phyloP scores from a whole-genome alignment of 2,797 vertebrate species.

The Melopsittacus undulatus region DNA sequence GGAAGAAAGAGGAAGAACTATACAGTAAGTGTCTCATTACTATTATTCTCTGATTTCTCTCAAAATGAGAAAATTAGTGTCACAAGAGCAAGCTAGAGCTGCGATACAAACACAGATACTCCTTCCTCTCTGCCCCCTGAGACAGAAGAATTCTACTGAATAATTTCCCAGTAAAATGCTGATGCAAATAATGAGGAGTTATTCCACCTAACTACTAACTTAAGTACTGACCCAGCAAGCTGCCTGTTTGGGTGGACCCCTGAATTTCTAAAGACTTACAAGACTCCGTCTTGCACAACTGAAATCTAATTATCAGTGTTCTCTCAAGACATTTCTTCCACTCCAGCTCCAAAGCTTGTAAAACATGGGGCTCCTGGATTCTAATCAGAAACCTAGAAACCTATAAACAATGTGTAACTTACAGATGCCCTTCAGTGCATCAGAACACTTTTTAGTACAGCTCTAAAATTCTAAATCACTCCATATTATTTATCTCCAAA shows the following conservation, averaged over 20 bases:
- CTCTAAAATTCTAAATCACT: slow-evolving; percentile 75
- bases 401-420: slow-evolving; percentile 76
- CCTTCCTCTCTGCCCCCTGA: not conserved
- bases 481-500: slow-evolving; percentile 69
- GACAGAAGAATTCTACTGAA: not conserved
- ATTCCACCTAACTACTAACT: not conserved
- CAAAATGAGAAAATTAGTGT: not conserved
- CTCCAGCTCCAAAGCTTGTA: slow-evolving; percentile 50
- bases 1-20: not conserved
- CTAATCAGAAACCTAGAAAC: slow-evolving; percentile 76
- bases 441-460: slow-evolving; percentile 63
- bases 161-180: not conserved
- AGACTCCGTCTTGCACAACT: not conserved
- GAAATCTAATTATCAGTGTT: not conserved
- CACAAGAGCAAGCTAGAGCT: not conserved
- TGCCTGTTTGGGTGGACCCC: not conserved
- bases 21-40: not conserved
- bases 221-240: not conserved
- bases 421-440: slow-evolving; percentile 76
- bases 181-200: not conserved
- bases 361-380: slow-evolving; percentile 63
- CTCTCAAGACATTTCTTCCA: slow-evolving; percentile 32
- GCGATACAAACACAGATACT: not conserved
- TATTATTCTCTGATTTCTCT: not conserved
- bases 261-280: not conserved